Evolutionary conservation across 1,140 invertebrate genomes (phyloP).

Genomic region (Ceratina japonica): DNA sequence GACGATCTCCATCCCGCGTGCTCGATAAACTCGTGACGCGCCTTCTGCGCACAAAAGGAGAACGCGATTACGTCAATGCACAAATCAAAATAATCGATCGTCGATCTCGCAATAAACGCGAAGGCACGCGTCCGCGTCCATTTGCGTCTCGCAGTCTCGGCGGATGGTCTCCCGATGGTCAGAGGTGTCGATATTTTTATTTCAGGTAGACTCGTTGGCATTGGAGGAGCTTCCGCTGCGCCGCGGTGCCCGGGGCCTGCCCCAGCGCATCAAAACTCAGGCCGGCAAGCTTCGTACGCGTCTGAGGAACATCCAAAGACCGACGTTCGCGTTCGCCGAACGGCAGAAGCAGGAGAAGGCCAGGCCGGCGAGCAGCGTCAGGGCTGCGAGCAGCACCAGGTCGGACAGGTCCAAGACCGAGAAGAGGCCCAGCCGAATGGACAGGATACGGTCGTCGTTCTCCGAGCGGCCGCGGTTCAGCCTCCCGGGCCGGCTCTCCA

Average conservation of each 20-base stretch:
- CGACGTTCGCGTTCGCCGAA: slow-evolving; percentile 68
- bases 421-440: slow-evolving; percentile 69
- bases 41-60: not conserved
- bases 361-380: slow-evolving; percentile 47
- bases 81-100: not conserved
- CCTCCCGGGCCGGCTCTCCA: slow-evolving; percentile 80
- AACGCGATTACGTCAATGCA: not conserved
- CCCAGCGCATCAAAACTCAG: slow-evolving; percentile 73
- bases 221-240: slow-evolving; percentile 83
- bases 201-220: slow-evolving; percentile 82
- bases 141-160: not conserved
- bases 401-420: slow-evolving; percentile 59
- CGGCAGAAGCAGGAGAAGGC: slow-evolving; percentile 65
- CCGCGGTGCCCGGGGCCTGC: slow-evolving; percentile 75
- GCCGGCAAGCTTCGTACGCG: slow-evolving; percentile 75
- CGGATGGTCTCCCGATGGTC: not conserved
- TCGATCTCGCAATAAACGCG: not conserved
- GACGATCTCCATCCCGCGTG: no score
- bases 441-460: slow-evolving; percentile 75
- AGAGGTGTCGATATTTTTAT: slow-evolving; percentile 16
- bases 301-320: slow-evolving; percentile 72
- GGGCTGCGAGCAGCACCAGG: no score
- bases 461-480: slow-evolving; percentile 81
- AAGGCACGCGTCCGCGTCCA: not conserved
- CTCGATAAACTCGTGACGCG: no score